A percentile compares a stretch with the other conserved stretches of the same genome.
phyloP scores from a whole-genome alignment of 1,140 invertebrate genomes.

The Lysiphlebus fabarum region DNA sequence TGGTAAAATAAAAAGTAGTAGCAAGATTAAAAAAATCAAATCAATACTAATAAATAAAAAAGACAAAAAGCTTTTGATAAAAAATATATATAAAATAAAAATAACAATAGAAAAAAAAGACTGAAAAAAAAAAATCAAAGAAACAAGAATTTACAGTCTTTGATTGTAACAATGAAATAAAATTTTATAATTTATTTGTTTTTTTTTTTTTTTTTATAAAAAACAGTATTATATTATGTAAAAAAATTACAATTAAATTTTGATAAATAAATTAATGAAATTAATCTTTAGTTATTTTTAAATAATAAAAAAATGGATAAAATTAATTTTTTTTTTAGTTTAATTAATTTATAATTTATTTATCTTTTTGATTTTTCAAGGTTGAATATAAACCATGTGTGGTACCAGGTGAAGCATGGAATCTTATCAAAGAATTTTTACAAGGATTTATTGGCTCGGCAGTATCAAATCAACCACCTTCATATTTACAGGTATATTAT shows the following conservation, averaged over 20 bases:
- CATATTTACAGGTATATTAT: slow-evolving; percentile 58
- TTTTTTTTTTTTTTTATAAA: no score
- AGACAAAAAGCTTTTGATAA: no score
- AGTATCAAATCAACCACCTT: slow-evolving; percentile 63
- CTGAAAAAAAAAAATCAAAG: no score
- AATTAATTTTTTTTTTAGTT: not conserved
- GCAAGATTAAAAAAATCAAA: no score
- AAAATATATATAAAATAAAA: no score
- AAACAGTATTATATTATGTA: no score
- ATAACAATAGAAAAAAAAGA: no score
- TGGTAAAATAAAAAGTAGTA: no score
- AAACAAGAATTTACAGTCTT: no score
- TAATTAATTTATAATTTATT: not conserved
- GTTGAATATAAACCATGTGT: slow-evolving; percentile 91
- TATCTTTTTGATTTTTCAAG: slow-evolving; percentile 47
- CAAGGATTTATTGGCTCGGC: slow-evolving; percentile 84
- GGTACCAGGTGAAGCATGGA: slow-evolving; percentile 84
- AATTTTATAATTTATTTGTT: no score
- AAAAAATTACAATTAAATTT: not conserved
- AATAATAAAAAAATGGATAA: not conserved
- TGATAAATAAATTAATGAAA: not conserved
- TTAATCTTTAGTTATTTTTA: not conserved
- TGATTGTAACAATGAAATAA: no score
- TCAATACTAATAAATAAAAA: no score
- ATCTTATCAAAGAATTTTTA: slow-evolving; percentile 86